Evolutionary conservation across 1,140 invertebrate genomes (phyloP).

Genomic region (Leptopilina boulardi): DNA sequence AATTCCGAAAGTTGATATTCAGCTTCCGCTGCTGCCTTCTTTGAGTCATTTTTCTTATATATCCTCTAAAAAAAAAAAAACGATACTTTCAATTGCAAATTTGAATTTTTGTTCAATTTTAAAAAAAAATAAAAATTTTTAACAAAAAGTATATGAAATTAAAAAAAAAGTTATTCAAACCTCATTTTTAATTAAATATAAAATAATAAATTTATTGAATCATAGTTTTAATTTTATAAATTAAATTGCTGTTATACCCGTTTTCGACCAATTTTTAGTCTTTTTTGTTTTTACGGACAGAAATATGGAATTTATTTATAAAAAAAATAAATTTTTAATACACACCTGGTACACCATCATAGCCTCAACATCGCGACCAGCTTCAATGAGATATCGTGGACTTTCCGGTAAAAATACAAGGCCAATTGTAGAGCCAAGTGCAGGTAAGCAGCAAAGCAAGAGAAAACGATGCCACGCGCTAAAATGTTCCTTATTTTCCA

Average conservation of each 20-base stretch:
- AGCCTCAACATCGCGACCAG: slow-evolving; percentile 84
- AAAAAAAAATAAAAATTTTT: no score
- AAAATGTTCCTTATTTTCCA: slow-evolving; percentile 84
- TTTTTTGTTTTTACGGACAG: not conserved
- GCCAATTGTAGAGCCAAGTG: slow-evolving; percentile 82
- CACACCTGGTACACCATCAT: slow-evolving; percentile 85
- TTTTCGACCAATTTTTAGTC: no score
- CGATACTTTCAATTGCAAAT: no score
- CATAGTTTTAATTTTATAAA: no score
- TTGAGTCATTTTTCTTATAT: slow-evolving; percentile 76
- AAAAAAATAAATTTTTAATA: slow-evolving; percentile 51
- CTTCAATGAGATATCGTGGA: slow-evolving; percentile 84
- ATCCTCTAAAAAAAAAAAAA: slow-evolving; percentile 71
- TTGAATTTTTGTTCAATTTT: no score
- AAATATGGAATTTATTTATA: not conserved
- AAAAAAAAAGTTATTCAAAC: no score
- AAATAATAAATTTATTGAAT: no score
- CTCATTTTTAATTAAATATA: no score
- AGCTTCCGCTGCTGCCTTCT: slow-evolving; percentile 71
- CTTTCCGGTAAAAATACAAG: slow-evolving; percentile 88
- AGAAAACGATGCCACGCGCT: slow-evolving; percentile 87
- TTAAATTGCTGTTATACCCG: no score
- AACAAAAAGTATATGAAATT: no score
- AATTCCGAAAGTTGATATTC: slow-evolving; percentile 82
- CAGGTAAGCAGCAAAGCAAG: slow-evolving; percentile 83